Conservation (phyloP, 2,797 vertebrate species). For the Aselliscus stoliczkanus region DNA sequence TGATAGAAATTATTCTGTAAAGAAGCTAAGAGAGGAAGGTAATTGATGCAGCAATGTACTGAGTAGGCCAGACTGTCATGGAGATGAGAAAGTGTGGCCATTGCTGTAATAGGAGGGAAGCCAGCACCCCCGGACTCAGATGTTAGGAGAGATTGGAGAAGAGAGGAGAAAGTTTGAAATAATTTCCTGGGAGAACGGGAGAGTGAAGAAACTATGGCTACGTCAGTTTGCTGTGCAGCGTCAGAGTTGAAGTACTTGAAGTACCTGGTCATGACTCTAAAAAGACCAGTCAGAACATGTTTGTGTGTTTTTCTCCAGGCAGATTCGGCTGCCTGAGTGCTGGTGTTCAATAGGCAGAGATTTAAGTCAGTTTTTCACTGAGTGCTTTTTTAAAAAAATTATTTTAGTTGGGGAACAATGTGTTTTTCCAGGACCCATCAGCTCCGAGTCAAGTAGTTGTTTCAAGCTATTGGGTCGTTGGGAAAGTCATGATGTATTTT, state of each 20-base stretch:
- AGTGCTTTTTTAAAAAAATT: no score
- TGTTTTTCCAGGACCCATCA: no score
- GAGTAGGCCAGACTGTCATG: not conserved
- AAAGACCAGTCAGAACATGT: not conserved
- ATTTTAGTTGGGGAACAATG: no score
- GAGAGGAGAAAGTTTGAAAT: not conserved
- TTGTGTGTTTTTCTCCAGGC: not conserved
- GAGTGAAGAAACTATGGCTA: not conserved
- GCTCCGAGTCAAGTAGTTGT: no score
- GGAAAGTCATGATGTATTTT: no score
- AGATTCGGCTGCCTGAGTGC: not conserved
- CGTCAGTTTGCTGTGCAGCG: not conserved
- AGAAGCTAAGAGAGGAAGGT: not conserved
- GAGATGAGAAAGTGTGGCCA: not conserved
- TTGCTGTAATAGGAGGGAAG: not conserved
- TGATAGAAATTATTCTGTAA: not conserved
- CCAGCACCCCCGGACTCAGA: not conserved
- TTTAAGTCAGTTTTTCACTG: not conserved
- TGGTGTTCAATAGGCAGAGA: not conserved
- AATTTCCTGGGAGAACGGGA: not conserved
- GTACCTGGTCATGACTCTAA: not conserved
- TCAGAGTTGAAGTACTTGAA: fast-evolving
- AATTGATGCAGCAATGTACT: not conserved
- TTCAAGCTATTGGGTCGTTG: no score
- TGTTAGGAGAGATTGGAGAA: not conserved